Evolutionary conservation across 1,140 invertebrate genomes (phyloP).

Genomic region (Trichonephila clavipes): DNA sequence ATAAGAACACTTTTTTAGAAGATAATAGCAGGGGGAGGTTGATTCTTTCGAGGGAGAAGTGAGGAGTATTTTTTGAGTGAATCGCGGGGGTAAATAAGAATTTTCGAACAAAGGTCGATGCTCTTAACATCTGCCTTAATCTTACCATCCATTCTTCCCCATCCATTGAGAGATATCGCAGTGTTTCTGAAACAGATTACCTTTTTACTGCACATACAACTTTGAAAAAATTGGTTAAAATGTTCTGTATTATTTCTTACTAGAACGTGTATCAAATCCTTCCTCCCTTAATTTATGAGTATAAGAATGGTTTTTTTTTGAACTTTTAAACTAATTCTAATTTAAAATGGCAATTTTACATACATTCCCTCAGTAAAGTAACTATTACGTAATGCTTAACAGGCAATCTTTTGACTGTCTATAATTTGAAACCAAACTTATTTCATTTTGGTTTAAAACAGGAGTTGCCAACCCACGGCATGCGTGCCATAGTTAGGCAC

Average conservation of each 20-base stretch:
- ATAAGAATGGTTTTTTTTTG: too few relatives aligned
- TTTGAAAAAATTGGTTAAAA: neutral
- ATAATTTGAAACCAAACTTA: too few relatives aligned
- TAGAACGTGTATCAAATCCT: neutral
- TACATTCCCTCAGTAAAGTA: too few relatives aligned
- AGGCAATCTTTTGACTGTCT: too few relatives aligned
- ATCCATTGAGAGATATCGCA: neutral
- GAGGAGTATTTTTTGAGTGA: constrained; percentile 3
- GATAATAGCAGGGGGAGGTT: constrained; percentile 54
- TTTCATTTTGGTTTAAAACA: too few relatives aligned
- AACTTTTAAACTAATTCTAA: too few relatives aligned
- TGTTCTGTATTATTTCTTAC: neutral
- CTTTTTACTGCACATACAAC: neutral
- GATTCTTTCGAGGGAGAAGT: neutral
- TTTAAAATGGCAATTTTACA: too few relatives aligned
- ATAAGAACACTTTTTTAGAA: neutral
- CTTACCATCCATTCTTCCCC: neutral
- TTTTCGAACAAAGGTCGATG: constrained; percentile 33
- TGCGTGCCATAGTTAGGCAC: too few relatives aligned
- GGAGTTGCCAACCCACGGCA: too few relatives aligned
- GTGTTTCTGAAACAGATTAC: neutral
- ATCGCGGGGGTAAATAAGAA: constrained; percentile 16
- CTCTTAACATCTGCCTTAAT: constrained; percentile 48
- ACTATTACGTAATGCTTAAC: too few relatives aligned
- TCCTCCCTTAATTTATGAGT: too few relatives aligned